Evolutionary conservation across 2,888 invertebrate species (phyloP), one percentile per base, ranked within the genome.

Genomic region (Protonemura montana): DNA sequence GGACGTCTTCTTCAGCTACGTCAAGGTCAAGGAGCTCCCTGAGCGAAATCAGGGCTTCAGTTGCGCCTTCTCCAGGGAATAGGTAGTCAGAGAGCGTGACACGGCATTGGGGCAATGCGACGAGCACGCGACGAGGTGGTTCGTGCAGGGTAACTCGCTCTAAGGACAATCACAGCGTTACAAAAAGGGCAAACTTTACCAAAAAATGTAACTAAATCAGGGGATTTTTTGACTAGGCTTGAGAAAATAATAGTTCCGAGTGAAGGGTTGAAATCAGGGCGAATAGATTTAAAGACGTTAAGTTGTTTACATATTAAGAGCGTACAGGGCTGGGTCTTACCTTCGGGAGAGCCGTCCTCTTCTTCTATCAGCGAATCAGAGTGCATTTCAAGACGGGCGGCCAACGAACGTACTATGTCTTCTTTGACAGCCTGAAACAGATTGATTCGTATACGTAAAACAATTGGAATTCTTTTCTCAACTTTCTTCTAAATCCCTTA

Each of bases 341-440:
- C 95, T 93, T 95, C 95, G 35, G 95, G 94, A 82, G 94, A 92
- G 87, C 94, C 92, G 90, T 94, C 94, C 90, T 95, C 95, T 90
- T 97, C 97, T 91, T 97, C 97, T 89, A 97, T 96, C 86, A 98
- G 92, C 86, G 98, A 98, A 91, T 98, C 98, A 93, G 97, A 98
- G 90, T 98, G 97, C 94, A 98, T 96, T 89, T 97, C 97, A 90
- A 98, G 94, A 88, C 98, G 93, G 16, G 97, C 95, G 16, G 95
- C 94, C 87, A 98, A 92, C 86, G 98, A 98, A 87, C 98, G 93
- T 88, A 98, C 93, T 29, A 98, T 94, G 90, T 98, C 98, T 90
- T 96, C 94, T 90, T 95, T 95, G 16, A 98, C 93, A 28, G 96
- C 96, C 88, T 92, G 87, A 0, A 35, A 35, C 35, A 10, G 35